Conservation (phyloP, 1,140 invertebrate species). For the Heliothis virescens region DNA sequence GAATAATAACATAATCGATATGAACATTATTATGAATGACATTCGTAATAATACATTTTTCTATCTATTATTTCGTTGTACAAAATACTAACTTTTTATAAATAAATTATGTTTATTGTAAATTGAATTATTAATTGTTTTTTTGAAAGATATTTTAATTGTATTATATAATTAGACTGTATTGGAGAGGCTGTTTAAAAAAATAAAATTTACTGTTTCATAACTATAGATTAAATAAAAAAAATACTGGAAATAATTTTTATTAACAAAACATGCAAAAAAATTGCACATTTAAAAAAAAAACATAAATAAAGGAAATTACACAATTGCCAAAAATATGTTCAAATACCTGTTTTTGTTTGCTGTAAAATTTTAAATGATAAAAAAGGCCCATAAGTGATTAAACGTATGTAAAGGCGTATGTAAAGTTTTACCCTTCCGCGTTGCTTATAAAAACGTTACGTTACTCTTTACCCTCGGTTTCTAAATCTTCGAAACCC, state of each 20-base stretch:
- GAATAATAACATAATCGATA: neutral
- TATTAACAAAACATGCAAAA: too few species aligned
- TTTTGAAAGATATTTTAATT: conserved; percentile 22
- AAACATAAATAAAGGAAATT: too few species aligned
- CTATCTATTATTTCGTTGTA: conserved; percentile 6
- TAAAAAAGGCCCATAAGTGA: neutral
- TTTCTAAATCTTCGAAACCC: too few species aligned
- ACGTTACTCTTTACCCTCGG: neutral
- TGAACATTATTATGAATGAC: neutral
- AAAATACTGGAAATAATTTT: neutral
- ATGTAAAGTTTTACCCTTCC: neutral
- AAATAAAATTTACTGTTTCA: neutral
- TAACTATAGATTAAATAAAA: neutral
- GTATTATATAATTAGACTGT: conserved; percentile 7
- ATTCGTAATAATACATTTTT: conserved; percentile 6
- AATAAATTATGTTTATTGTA: conserved; percentile 20
- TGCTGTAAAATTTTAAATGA: too few species aligned
- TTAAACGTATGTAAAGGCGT: neutral
- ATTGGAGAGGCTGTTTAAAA: neutral
- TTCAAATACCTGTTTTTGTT: too few species aligned
- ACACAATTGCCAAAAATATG: too few species aligned
- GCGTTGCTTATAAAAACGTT: neutral
- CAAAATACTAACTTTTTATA: conserved; percentile 19
- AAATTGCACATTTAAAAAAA: too few species aligned
- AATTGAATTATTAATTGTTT: conserved; percentile 7